Evolutionary conservation across 2,113 vertebrate species (phyloP).

Genomic region (Tursiops truncatus): DNA sequence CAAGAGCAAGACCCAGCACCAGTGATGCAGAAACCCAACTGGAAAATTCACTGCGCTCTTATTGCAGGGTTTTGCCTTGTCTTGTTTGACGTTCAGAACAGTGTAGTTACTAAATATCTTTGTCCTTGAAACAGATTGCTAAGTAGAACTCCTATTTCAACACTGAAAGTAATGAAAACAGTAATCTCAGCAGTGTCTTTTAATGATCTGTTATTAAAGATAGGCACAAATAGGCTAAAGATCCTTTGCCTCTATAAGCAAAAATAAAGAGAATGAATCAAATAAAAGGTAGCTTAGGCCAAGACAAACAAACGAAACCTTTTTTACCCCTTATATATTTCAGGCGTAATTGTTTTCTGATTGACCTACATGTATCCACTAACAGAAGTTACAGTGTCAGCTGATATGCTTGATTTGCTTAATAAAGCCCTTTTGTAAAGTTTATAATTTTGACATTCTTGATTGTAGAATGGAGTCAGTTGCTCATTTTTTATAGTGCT

Average conservation of each 20-base stretch:
- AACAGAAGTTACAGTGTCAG: neutral
- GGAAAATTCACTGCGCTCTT: neutral
- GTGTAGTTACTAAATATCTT: slow-evolving; percentile 18
- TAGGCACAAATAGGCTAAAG: neutral
- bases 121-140: neutral
- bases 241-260: neutral
- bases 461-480: slow-evolving; percentile 70
- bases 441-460: slow-evolving; percentile 41
- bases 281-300: neutral
- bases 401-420: neutral
- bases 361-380: neutral
- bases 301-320: slow-evolving; percentile 18
- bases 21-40: neutral
- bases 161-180: neutral
- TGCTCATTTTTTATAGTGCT: slow-evolving; percentile 65
- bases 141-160: neutral
- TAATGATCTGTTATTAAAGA: slow-evolving; percentile 13
- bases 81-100: neutral
- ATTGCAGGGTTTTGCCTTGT: neutral
- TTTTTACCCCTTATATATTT: neutral
- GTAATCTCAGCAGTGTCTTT: neutral
- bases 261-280: slow-evolving; percentile 14
- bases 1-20: neutral
- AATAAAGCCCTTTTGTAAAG: neutral
- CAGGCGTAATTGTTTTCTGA: neutral